These are phyloP conservation scores for Brachyistius frenatus DNA, from an alignment of 2,113 vertebrate species.

Conservation along the genomic window DNA sequence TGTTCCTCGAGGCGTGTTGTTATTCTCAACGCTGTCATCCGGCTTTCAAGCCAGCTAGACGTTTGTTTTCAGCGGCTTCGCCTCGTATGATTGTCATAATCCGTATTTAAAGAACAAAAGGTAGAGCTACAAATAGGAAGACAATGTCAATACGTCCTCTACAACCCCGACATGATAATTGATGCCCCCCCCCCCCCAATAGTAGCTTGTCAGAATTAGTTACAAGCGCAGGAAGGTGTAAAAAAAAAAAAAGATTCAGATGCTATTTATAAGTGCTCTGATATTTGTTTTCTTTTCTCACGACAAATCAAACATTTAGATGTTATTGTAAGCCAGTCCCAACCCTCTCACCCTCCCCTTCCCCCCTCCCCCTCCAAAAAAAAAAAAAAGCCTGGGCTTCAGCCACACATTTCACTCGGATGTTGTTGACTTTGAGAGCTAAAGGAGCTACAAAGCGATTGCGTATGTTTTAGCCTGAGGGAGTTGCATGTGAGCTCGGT, in stretches of 20 bases:
- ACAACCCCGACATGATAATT: slow-evolving; percentile 22
- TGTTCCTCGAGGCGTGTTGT: not conserved
- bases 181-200: slow-evolving; percentile 22
- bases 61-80: slow-evolving; percentile 12
- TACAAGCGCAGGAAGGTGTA: not conserved
- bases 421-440: slow-evolving; percentile 18
- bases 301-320: not conserved
- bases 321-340: too few species aligned
- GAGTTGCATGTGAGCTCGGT: slow-evolving; percentile 13
- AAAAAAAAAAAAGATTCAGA: not conserved
- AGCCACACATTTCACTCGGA: not conserved
- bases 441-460: slow-evolving; percentile 21
- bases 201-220: slow-evolving; percentile 21
- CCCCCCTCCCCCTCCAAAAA: too few species aligned
- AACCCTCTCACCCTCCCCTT: too few species aligned
- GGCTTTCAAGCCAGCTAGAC: slow-evolving; percentile 21
- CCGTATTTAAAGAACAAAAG: slow-evolving; percentile 49
- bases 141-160: slow-evolving; percentile 14
- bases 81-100: slow-evolving; percentile 29
- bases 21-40: slow-evolving; percentile 7
- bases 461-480: slow-evolving; percentile 36
- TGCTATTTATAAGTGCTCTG: not conserved
- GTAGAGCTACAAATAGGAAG: slow-evolving; percentile 1
- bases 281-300: not conserved
- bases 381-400: not conserved